Conservation (phyloP, 2,113 vertebrate genomes). For the Ahaetulla prasina region DNA sequence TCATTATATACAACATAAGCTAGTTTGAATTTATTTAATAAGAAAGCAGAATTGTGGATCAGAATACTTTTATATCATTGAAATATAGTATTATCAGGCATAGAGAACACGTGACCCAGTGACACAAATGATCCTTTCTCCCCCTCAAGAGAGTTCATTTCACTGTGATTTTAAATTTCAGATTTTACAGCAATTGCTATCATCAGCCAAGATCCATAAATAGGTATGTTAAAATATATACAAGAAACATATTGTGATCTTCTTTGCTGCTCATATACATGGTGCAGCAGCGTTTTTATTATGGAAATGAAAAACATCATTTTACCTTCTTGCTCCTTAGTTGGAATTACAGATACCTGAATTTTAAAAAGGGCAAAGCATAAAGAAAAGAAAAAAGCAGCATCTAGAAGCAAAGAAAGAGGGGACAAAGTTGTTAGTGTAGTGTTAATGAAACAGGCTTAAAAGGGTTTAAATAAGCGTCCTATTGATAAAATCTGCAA, state of each 20-base stretch:
- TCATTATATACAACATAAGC: not conserved
- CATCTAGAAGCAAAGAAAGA: constrained; percentile 71
- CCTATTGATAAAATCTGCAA: constrained; percentile 31
- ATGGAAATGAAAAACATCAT: constrained; percentile 8
- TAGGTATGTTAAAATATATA: not conserved
- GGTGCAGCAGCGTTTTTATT: not conserved
- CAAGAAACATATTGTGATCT: not conserved
- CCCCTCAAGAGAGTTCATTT: not conserved
- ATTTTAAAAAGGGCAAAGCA: constrained; percentile 66
- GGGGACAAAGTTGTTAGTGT: constrained; percentile 58
- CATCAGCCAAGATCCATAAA: not conserved
- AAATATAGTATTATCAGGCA: not conserved
- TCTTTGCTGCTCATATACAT: not conserved
- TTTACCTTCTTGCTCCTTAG: constrained; percentile 69
- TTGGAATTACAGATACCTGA: constrained; percentile 66
- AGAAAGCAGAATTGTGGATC: not conserved
- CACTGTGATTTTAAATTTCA: not conserved
- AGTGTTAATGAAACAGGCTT: constrained; percentile 3
- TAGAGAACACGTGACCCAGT: not conserved
- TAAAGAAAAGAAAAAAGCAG: constrained; percentile 68
- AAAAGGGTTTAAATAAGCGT: constrained; percentile 17
- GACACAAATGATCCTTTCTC: not conserved
- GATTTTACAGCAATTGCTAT: not conserved
- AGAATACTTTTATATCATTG: not conserved
- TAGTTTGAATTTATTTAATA: not conserved